Conservation (phyloP, 1,140 invertebrate genomes). For the Drosophila bipectinata region DNA sequence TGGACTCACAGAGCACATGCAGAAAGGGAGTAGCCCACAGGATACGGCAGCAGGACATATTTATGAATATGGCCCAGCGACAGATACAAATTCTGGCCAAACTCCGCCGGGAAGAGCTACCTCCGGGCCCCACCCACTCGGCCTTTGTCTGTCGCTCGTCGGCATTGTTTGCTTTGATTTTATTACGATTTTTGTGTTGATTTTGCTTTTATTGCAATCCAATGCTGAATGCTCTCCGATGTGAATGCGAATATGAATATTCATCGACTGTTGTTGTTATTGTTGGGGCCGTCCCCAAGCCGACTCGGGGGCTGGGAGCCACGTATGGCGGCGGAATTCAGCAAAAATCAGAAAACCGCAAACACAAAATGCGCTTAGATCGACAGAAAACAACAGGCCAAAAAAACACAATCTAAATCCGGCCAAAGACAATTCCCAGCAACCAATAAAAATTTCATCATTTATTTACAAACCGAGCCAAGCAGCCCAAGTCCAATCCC, state of each 20-base stretch:
- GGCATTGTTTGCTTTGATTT: slow-evolving; percentile 78
- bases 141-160: slow-evolving; percentile 20
- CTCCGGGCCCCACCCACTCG: not conserved
- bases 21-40: slow-evolving; percentile 19
- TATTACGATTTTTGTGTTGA: slow-evolving; percentile 81
- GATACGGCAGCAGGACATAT: slow-evolving; percentile 35
- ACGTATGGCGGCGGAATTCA: slow-evolving; percentile 50
- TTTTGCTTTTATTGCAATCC: slow-evolving; percentile 80
- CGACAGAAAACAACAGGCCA: slow-evolving; percentile 53
- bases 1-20: slow-evolving; percentile 16
- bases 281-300: slow-evolving; percentile 4
- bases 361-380: slow-evolving; percentile 76
- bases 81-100: slow-evolving; percentile 15
- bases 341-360: slow-evolving; percentile 73
- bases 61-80: slow-evolving; percentile 25
- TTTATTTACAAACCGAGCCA: slow-evolving; percentile 36
- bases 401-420: slow-evolving; percentile 44
- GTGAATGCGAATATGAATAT: slow-evolving; percentile 45
- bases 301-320: slow-evolving; percentile 1
- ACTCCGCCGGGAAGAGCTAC: not conserved
- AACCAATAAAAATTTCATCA: slow-evolving; percentile 56
- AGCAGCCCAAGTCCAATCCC: slow-evolving; percentile 15
- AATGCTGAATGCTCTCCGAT: slow-evolving; percentile 42
- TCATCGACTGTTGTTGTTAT: slow-evolving; percentile 32
- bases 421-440: slow-evolving; percentile 41